Evolutionary conservation across 2,888 invertebrate genomes (phyloP).

Genomic region (Scaptomyza parva): DNA sequence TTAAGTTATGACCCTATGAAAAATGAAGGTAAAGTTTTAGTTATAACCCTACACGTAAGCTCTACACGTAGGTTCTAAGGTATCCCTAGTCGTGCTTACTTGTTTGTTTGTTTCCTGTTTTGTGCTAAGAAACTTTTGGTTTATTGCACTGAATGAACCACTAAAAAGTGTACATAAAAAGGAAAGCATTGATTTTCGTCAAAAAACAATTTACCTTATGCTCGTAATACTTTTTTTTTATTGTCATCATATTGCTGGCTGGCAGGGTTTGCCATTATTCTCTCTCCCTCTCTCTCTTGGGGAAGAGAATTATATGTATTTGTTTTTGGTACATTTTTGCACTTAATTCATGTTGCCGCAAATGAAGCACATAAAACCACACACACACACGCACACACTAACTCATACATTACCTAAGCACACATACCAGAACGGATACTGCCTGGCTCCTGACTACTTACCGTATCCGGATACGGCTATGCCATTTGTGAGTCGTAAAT

Average conservation of each 20-base stretch:
- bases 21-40: no score
- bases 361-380: conserved; percentile 71
- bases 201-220: conserved; percentile 61
- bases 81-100: no score
- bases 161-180: conserved; percentile 51
- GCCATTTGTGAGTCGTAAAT: conserved; percentile 75
- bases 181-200: conserved; percentile 51
- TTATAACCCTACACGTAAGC: no score
- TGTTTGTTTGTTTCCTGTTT: neutral
- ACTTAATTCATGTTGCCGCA: conserved; percentile 76
- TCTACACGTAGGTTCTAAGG: no score
- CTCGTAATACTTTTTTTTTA: conserved; percentile 67
- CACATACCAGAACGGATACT: conserved; percentile 7
- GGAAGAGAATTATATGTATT: no score
- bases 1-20: no score
- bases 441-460: conserved; percentile 47
- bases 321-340: conserved; percentile 61
- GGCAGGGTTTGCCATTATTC: conserved; percentile 42
- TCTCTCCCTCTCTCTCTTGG: no score
- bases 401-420: neutral
- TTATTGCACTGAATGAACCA: conserved; percentile 43
- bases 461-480: conserved; percentile 60
- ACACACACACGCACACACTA: conserved; percentile 17
- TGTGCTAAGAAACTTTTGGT: conserved; percentile 32
- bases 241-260: conserved; percentile 59